phyloP scores from a whole-genome alignment of 2,113 vertebrate genomes.

The Festucalex cinctus region DNA sequence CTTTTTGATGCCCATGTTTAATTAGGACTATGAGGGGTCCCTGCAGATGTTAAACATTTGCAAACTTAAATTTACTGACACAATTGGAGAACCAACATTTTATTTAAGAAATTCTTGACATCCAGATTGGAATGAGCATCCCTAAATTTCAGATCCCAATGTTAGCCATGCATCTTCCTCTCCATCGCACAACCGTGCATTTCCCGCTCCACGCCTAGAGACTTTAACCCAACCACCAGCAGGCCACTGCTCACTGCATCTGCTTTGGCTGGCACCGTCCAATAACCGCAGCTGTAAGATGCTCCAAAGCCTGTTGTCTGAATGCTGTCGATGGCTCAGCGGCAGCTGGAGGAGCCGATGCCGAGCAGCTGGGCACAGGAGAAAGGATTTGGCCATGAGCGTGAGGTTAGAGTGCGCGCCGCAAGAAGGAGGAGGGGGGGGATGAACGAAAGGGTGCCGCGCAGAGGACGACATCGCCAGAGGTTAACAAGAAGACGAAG shows the following conservation, averaged over 20 bases:
- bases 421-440: constrained; percentile 31
- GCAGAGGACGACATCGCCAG: constrained; percentile 29
- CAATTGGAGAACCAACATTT: too few relatives aligned
- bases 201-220: constrained; percentile 4
- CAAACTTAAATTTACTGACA: too few relatives aligned
- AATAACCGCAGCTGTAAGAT: constrained; percentile 54
- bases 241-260: constrained; percentile 23
- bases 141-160: too few relatives aligned
- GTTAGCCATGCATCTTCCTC: not conserved
- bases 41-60: not conserved
- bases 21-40: not conserved
- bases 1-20: not conserved
- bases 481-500: constrained; percentile 34
- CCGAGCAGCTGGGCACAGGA: constrained; percentile 58
- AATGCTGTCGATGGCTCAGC: constrained; percentile 62
- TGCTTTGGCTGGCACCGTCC: constrained; percentile 41
- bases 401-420: constrained; percentile 42
- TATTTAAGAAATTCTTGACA: too few relatives aligned
- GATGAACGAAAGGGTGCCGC: constrained; percentile 40
- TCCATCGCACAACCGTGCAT: not conserved
- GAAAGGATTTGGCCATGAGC: constrained; percentile 57
- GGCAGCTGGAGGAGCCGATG: constrained; percentile 63
- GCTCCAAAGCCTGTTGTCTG: constrained; percentile 63
- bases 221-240: constrained; percentile 20
- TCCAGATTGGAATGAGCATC: too few relatives aligned